Conservation (phyloP, 2,888 invertebrate genomes). For the Agriopis marginaria region DNA sequence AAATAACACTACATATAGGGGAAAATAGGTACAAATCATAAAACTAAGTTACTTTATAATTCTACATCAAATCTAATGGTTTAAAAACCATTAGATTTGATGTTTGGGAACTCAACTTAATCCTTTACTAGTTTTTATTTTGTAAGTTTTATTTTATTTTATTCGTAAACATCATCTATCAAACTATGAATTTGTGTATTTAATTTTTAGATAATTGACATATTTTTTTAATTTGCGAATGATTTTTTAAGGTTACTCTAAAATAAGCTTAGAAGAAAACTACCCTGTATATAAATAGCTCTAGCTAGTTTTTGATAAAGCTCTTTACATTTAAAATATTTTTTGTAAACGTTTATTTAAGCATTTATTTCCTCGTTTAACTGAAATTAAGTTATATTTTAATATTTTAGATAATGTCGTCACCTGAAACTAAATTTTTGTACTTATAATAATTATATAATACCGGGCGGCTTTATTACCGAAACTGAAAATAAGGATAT, state of each 20-base stretch:
- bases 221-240: slow-evolving; percentile 33
- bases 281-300: neutral
- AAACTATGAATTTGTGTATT: neutral
- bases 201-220: neutral
- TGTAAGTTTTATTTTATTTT: too few species aligned
- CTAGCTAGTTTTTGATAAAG: slow-evolving; percentile 3
- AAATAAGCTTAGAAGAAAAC: slow-evolving; percentile 2
- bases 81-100: too few species aligned
- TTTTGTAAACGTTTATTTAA: neutral
- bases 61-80: too few species aligned
- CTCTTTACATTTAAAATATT: slow-evolving; percentile 1
- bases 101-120: too few species aligned
- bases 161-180: neutral
- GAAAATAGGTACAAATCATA: too few species aligned
- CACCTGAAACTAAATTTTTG: slow-evolving; percentile 18
- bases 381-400: neutral
- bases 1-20: neutral
- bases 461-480: too few species aligned
- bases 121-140: too few species aligned
- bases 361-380: slow-evolving; percentile 2
- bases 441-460: neutral
- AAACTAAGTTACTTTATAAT: too few species aligned
- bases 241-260: slow-evolving; percentile 16
- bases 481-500: too few species aligned
- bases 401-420: slow-evolving; percentile 26